A percentile compares a stretch with the other conserved stretches of the same genome.
These are phyloP conservation scores for Calameuta idolon DNA, from an alignment of 2,888 invertebrate genomes.

Conservation along the genomic window DNA sequence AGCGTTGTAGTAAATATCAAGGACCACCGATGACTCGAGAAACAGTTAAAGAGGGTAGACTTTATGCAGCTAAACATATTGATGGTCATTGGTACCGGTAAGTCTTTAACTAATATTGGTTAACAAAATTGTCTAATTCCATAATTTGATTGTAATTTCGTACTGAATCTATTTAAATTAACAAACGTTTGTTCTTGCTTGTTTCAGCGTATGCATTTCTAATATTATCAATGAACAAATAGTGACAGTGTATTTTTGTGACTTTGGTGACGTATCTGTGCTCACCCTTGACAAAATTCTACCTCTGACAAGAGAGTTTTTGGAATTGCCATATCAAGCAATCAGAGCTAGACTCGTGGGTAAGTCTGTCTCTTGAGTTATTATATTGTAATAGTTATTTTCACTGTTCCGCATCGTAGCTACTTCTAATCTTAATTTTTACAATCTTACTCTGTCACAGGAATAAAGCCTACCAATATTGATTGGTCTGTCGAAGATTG, in stretches of 20 bases:
- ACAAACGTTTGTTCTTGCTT: constrained; percentile 31
- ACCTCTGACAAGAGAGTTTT: constrained; percentile 70
- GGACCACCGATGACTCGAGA: constrained; percentile 66
- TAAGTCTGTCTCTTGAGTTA: constrained; percentile 49
- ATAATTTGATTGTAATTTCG: constrained; percentile 5
- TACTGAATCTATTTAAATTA: background rate
- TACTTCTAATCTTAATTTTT: constrained; percentile 14
- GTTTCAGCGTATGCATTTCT: constrained; percentile 69
- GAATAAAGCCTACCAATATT: constrained; percentile 70
- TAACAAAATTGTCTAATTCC: too few species aligned
- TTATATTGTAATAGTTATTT: background rate
- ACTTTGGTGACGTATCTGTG: constrained; percentile 75
- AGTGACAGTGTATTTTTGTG: constrained; percentile 74
- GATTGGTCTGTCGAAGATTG: constrained; percentile 83
- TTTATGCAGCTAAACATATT: constrained; percentile 77
- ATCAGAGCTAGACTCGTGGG: constrained; percentile 75
- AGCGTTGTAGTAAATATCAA: constrained; percentile 71
- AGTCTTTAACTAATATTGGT: constrained; percentile 31
- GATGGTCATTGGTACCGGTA: constrained; percentile 83
- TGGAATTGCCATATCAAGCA: constrained; percentile 75
- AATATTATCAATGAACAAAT: constrained; percentile 70
- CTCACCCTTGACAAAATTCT: constrained; percentile 70
- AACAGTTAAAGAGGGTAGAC: constrained; percentile 71
- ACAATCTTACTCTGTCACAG: constrained; percentile 57
- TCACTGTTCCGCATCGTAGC: constrained; percentile 9